Base-by-base conservation (phyloP, 2,797 vertebrate species). In the Okamejei kenojei region DNA sequence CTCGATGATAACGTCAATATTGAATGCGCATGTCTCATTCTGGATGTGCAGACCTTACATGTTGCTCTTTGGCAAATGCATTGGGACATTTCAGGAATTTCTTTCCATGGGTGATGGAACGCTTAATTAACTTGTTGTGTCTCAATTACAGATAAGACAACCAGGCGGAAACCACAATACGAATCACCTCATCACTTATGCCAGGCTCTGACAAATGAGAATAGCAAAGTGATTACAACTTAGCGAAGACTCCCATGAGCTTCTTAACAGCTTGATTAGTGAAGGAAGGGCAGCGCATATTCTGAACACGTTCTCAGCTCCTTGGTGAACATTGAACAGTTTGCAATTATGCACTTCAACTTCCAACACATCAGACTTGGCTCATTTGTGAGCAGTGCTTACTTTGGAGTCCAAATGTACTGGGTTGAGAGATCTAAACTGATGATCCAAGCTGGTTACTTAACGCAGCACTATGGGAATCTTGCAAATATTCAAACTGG, bases 101-200 rank as follows among this genome's bases (percentile, higher is more conserved):
- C 93, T 94, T 54, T 93, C 95, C 94, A 94, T 94, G 93, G 93
- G 94, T 94, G 91, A 93, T 94, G 91, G 93, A 93, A 93, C 21
- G 78, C 93, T 94, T 93, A 93, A 94, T 94, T 95, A 94, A 93
- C 93, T 95, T 95, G 88, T 94, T 95, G 93, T 93, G 93, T 93
- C 93, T 73, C 68, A 81, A 84, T 84, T 74, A 76, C 93, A 1
- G 78, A 93, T 68, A 94, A 93, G 82, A 93, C 81, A 93, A 93
- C 90, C 93, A 93, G 93, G 29, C 93, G 93, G 94, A 94, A 94
- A 93, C 45, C 68, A 76, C 63, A 93, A 90, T 63, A 93, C 76
- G 93, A 90, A 93, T 78, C 65, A 93, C 79, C 94, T 76, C 76
- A 58, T 2, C 68, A 93, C 90, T 81, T 81, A 63, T 19, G 35